Evolutionary conservation across 2,113 vertebrate genomes (phyloP).

Genomic region (Vombatus ursinus): DNA sequence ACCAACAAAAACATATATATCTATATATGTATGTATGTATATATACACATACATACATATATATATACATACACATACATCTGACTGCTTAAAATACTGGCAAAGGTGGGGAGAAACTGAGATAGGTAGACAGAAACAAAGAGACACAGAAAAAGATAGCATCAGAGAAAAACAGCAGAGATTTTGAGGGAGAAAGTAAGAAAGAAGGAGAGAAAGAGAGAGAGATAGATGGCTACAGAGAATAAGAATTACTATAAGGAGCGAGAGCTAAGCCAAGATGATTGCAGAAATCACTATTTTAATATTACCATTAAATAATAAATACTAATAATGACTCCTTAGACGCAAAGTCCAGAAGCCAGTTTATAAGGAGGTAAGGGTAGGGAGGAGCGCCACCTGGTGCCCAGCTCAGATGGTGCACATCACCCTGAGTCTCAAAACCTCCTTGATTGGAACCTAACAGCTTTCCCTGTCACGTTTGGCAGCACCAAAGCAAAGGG

Average conservation of each 20-base stretch:
- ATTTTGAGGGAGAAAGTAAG: background rate
- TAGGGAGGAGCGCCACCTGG: background rate
- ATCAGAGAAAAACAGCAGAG: background rate
- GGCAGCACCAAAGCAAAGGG: background rate
- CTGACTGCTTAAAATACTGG: background rate
- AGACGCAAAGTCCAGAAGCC: background rate
- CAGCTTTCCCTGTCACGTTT: too few relatives aligned
- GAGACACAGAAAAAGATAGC: background rate
- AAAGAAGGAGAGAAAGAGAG: background rate
- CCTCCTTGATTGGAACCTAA: background rate
- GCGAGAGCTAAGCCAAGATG: background rate
- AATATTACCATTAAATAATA: background rate
- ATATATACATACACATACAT: too few relatives aligned
- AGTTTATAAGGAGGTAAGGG: background rate
- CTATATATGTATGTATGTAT: too few relatives aligned
- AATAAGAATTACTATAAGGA: background rate
- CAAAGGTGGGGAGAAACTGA: background rate
- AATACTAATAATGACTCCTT: background rate
- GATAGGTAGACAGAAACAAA: background rate
- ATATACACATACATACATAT: too few relatives aligned
- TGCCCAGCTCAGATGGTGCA: background rate
- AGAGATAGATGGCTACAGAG: background rate
- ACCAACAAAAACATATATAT: too few relatives aligned
- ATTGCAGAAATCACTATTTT: background rate
- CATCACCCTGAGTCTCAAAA: background rate